Evolutionary conservation across 2,888 invertebrate species (phyloP).

Genomic region (Villa cingulata): DNA sequence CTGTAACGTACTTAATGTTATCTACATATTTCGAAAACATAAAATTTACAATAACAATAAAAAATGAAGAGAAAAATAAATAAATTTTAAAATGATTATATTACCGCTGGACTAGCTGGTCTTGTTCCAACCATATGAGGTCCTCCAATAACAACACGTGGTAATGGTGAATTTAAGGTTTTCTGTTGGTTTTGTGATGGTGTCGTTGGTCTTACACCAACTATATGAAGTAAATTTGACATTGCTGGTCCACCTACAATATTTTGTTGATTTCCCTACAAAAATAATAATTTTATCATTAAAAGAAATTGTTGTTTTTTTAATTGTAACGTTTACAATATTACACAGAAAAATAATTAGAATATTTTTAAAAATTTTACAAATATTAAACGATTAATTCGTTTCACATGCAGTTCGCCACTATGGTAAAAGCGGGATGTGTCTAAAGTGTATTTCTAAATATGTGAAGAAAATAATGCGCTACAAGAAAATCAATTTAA

Average conservation of each 20-base stretch:
- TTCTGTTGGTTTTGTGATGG: conserved; percentile 58
- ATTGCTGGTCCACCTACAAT: conserved; percentile 48
- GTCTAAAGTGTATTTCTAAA: conserved; percentile 12
- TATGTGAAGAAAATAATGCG: too few species aligned
- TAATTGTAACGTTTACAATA: too few species aligned
- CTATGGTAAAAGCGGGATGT: conserved; percentile 3
- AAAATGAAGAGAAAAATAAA: conserved; percentile 1
- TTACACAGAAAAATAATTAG: too few species aligned
- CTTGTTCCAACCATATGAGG: conserved; percentile 69
- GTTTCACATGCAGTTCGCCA: neutral
- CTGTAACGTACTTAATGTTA: conserved; percentile 78
- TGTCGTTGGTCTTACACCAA: conserved; percentile 67
- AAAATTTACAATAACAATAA: conserved; percentile 7
- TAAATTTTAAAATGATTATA: neutral
- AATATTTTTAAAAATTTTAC: too few species aligned
- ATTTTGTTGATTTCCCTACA: conserved; percentile 42
- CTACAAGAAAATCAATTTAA: too few species aligned
- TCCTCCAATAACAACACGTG: conserved; percentile 69
- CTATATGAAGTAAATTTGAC: conserved; percentile 67
- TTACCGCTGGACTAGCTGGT: conserved; percentile 59
- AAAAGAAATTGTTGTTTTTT: neutral
- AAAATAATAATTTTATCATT: conserved; percentile 26
- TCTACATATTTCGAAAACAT: conserved; percentile 43
- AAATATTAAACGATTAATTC: neutral
- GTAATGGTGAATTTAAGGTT: conserved; percentile 60